Evolutionary conservation across 2,113 vertebrate genomes (phyloP).

Genomic region (Crotalus helleri): DNA sequence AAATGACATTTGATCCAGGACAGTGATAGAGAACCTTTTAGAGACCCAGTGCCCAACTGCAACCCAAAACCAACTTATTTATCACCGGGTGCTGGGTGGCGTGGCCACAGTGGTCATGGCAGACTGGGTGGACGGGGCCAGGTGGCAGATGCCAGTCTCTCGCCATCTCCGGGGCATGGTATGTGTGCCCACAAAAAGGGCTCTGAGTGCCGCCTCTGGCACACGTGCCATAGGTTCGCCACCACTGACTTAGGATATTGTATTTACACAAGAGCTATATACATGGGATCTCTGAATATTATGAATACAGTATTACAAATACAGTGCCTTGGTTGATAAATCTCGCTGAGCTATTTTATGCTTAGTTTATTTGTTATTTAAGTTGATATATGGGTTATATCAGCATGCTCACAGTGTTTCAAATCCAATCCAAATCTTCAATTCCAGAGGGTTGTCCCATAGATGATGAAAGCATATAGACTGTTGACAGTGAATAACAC

Average conservation of each 20-base stretch:
- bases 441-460: neutral
- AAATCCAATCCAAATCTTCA: neutral
- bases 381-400: neutral
- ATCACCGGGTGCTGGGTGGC: no score
- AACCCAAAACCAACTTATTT: no score
- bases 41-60: no score
- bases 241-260: neutral
- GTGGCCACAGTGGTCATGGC: no score
- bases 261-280: no score
- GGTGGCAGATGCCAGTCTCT: no score
- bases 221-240: no score
- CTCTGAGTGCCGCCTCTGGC: no score
- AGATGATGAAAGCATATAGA: neutral
- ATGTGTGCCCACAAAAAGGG: no score
- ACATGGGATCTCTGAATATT: neutral
- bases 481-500: neutral
- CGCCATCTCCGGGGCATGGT: no score
- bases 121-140: no score
- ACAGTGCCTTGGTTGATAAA: neutral
- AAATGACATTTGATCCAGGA: neutral
- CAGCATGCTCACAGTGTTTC: neutral
- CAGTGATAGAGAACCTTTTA: no score
- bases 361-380: neutral
- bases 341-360: neutral
- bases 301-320: neutral